Evolutionary conservation across 2,113 vertebrate species (phyloP).

Genomic region (Hippolais icterina): DNA sequence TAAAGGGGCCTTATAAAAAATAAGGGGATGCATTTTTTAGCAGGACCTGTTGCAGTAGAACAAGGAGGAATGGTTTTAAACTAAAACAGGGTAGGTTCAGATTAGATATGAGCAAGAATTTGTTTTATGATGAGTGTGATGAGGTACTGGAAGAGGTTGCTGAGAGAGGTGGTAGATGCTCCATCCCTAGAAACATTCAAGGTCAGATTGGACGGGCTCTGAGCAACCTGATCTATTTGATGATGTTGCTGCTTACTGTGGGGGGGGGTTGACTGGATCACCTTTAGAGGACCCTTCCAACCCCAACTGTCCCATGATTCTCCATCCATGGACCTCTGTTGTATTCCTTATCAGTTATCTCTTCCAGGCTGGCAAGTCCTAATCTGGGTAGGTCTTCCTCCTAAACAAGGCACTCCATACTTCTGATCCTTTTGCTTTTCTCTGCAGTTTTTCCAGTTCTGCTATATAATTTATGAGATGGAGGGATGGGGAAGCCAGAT

Average conservation of each 20-base stretch:
- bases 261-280: not conserved
- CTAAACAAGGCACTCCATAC: not conserved
- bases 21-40: not conserved
- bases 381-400: not conserved
- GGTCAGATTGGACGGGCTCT: not conserved
- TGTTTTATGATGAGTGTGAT: not conserved
- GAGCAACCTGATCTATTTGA: not conserved
- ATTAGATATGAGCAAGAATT: not conserved
- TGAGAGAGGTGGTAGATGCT: not conserved
- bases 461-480: not conserved
- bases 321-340: not conserved
- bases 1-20: not conserved
- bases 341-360: not conserved
- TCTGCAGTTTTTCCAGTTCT: conserved; percentile 22
- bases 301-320: not conserved
- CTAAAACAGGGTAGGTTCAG: not conserved
- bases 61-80: not conserved
- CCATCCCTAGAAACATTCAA: not conserved
- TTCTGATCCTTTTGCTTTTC: conserved; percentile 25
- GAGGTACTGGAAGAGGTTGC: not conserved
- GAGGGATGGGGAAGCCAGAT: conserved; percentile 29
- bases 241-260: not conserved
- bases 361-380: not conserved
- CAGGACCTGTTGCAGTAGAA: not conserved
- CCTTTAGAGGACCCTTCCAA: not conserved